Percentiles rank a stretch among this genome's conserved stretches.
These are phyloP conservation scores for Ophiodon elongatus DNA, from an alignment of 2,113 vertebrate species.

Conservation along the genomic window DNA sequence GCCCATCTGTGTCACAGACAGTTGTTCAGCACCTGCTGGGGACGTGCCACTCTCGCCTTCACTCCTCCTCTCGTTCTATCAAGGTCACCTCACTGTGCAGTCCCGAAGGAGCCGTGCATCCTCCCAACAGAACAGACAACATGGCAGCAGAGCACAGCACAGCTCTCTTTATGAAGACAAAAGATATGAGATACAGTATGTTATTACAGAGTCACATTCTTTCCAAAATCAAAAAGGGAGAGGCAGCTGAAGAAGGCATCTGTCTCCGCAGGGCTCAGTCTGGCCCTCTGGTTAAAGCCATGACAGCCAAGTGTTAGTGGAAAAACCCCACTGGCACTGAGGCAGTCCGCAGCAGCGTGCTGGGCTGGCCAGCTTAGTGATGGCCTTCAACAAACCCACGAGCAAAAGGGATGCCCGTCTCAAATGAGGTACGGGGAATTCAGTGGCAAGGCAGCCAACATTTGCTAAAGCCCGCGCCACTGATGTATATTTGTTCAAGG, in stretches of 20 bases:
- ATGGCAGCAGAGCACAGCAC: slow-evolving; percentile 1
- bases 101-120: slow-evolving; percentile 68
- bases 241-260: slow-evolving; percentile 62
- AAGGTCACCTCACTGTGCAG: slow-evolving; percentile 73
- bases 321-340: slow-evolving; percentile 72
- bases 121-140: slow-evolving; percentile 30
- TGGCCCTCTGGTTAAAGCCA: slow-evolving; percentile 57
- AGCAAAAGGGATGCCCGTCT: slow-evolving; percentile 71
- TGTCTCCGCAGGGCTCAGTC: slow-evolving; percentile 53
- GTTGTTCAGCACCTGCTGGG: slow-evolving; percentile 74
- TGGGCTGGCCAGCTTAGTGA: slow-evolving; percentile 55
- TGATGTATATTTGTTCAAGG: slow-evolving; percentile 77
- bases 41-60: slow-evolving; percentile 52
- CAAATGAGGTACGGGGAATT: slow-evolving; percentile 72
- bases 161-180: slow-evolving; percentile 28
- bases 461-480: slow-evolving; percentile 69
- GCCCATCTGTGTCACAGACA: slow-evolving; percentile 71
- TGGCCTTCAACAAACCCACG: slow-evolving; percentile 70
- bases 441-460: slow-evolving; percentile 69
- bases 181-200: slow-evolving; percentile 17
- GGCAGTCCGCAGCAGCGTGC: slow-evolving; percentile 55
- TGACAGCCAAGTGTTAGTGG: slow-evolving; percentile 72
- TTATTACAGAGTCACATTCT: slow-evolving; percentile 51
- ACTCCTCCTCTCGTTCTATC: slow-evolving; percentile 56
- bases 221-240: slow-evolving; percentile 56